Base-by-base conservation (phyloP, 2,797 vertebrate species). In the Poeciliopsis paucimaculata region DNA sequence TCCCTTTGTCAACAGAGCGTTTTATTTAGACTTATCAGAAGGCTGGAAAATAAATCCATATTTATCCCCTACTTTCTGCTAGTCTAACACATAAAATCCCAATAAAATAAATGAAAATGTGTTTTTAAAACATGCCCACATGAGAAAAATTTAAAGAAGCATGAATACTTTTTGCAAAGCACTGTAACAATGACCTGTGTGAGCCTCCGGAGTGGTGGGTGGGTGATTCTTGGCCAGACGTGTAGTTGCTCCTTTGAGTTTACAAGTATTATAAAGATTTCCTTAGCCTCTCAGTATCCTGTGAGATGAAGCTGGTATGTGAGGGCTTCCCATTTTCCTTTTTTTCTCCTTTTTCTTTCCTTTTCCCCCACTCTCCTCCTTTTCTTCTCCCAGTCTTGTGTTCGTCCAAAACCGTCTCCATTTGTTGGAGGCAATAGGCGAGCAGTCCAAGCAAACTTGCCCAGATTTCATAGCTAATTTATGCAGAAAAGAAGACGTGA, bases 401-500 rank as follows among this genome's bases (percentile, higher is more conserved):
- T 71, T 45, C 68, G 1, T 71, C 68, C 68, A 45, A 71, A 71
- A 71, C 68, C 26, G 41, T 71, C 68, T 71, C 26, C 41, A 71
- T 71, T 71, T 71, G 41, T 71, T 45, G 68, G 68, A 71, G 68
- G 68, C 68, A 71, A 71, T 45, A 45, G 68, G 41, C 41, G n/a
- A 71, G 68, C 68, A 16, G 41, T 71, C 68, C 13, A 45, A 71
- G 68, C 13, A 39, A 16, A 45, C 68, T 43, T 71, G 46, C 66
- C 66, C 77, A 76, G 62, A 31, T 60, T 71, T 45, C 12, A 45
- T 71, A 16, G 41, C 68, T 71, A 71, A 62, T 46, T 66, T 49
- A 28, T 49, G 49, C 76, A 77, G 43, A 51, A 64, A 77, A 36
- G 51, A 43, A 77, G 31, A 77, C 43, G 41, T 71, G 68, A 71